A percentile compares a stretch with the other conserved stretches of the same genome.
Evolutionary conservation across 2,797 vertebrate species (phyloP).

Genomic region (Pyrrhura leucotis): DNA sequence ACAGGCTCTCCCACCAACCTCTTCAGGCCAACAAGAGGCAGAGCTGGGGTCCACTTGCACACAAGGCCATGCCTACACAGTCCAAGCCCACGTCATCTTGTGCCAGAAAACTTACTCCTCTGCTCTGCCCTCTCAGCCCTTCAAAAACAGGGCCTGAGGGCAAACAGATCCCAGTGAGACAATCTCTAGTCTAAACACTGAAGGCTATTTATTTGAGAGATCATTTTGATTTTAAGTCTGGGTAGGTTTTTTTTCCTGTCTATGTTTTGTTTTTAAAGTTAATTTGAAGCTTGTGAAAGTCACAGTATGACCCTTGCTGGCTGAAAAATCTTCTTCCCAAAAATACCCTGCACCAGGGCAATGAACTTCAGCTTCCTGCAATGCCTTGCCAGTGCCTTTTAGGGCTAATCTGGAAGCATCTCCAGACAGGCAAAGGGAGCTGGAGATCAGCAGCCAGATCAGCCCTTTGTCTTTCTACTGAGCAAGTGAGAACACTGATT

Average conservation of each 20-base stretch:
- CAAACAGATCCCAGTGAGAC: neutral
- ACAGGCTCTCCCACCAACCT: neutral
- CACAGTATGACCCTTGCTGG: neutral
- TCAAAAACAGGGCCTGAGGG: conserved; percentile 27
- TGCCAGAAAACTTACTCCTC: neutral
- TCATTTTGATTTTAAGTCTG: neutral
- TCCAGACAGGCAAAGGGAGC: neutral
- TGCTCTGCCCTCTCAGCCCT: neutral
- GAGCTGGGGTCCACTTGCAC: accelerated
- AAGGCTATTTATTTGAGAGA: conserved; percentile 1
- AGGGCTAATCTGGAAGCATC: neutral
- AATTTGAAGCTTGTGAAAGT: conserved; percentile 8
- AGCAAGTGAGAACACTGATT: neutral
- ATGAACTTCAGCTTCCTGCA: neutral
- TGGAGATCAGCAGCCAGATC: neutral
- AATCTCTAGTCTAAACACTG: neutral
- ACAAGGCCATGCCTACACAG: accelerated
- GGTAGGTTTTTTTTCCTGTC: neutral
- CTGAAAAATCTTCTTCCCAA: neutral
- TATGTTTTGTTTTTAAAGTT: conserved; percentile 32
- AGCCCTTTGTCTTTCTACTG: conserved; percentile 7
- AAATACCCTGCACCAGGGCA: neutral
- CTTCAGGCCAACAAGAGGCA: neutral
- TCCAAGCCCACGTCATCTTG: neutral
- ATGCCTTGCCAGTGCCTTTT: neutral